These are phyloP conservation scores for Hermodice carunculata DNA, from an alignment of 2,888 invertebrate species.

Conservation along the genomic window DNA sequence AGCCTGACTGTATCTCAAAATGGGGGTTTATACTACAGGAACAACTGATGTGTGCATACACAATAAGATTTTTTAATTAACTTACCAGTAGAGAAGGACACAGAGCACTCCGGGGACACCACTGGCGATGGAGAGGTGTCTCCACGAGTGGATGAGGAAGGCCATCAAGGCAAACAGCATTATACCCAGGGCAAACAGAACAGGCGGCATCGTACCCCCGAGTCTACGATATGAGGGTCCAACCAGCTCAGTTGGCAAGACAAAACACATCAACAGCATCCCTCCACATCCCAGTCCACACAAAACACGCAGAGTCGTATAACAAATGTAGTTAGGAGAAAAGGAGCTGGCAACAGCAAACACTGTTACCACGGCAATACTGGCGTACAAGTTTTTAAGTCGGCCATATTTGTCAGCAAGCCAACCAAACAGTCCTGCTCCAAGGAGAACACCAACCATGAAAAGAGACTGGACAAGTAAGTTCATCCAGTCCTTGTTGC, in stretches of 20 bases:
- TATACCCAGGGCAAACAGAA: slow-evolving; percentile 45
- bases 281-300: slow-evolving; percentile 16
- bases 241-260: slow-evolving; percentile 35
- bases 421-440: slow-evolving; percentile 37
- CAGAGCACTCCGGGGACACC: slow-evolving; percentile 44
- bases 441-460: slow-evolving; percentile 42
- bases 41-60: no score
- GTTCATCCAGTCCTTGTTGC: slow-evolving; percentile 34
- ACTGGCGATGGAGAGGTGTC: slow-evolving; percentile 43
- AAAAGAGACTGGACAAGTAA: slow-evolving; percentile 37
- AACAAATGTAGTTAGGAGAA: background rate
- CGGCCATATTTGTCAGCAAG: slow-evolving; percentile 36
- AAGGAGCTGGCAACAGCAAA: slow-evolving; percentile 7
- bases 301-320: slow-evolving; percentile 2
- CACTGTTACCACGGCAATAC: slow-evolving; percentile 17
- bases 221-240: slow-evolving; percentile 36
- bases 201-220: slow-evolving; percentile 31
- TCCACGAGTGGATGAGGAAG: slow-evolving; percentile 49
- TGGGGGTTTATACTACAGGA: no score
- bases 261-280: slow-evolving; percentile 24
- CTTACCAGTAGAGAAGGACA: slow-evolving; percentile 74
- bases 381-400: slow-evolving; percentile 21
- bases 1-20: no score
- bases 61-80: no score
- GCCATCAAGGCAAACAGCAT: slow-evolving; percentile 43